Evolutionary conservation across 1,140 invertebrate species (phyloP).

Genomic region (Muscidifurax raptorellus): DNA sequence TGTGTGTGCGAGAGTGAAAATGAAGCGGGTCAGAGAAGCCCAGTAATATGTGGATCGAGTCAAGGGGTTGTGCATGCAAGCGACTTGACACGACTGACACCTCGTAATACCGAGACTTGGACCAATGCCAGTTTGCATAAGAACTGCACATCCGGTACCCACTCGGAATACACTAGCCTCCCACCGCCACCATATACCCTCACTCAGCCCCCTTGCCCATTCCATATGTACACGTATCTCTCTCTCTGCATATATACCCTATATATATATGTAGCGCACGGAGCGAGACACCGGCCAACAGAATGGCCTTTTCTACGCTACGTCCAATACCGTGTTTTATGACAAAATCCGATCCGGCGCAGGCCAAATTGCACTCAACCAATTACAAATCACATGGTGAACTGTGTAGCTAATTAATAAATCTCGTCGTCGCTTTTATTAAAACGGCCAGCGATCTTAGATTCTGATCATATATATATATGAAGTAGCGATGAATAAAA

Average conservation of each 20-base stretch:
- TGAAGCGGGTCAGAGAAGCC: conserved; percentile 34
- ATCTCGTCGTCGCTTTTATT: no score
- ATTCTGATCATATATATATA: background rate
- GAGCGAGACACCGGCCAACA: conserved; percentile 49
- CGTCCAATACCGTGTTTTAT: conserved; percentile 34
- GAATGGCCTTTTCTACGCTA: conserved; percentile 36
- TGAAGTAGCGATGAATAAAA: conserved; percentile 27
- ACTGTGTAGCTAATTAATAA: background rate
- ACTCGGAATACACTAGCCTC: conserved; percentile 55
- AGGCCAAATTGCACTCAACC: background rate
- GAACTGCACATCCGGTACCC: conserved; percentile 67
- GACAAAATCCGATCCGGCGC: background rate
- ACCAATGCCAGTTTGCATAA: conserved; percentile 72
- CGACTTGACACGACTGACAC: conserved; percentile 70
- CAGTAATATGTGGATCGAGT: conserved; percentile 57
- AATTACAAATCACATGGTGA: background rate
- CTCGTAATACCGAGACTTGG: conserved; percentile 71
- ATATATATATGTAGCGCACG: background rate
- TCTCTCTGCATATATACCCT: background rate
- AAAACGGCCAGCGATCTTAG: background rate
- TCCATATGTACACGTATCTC: background rate
- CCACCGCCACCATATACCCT: conserved; percentile 30
- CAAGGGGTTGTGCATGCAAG: conserved; percentile 55
- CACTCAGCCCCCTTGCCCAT: background rate
- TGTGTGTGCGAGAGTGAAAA: conserved; percentile 37